Evolutionary conservation across 2,113 vertebrate species (phyloP).

Genomic region (Alethe castanea): DNA sequence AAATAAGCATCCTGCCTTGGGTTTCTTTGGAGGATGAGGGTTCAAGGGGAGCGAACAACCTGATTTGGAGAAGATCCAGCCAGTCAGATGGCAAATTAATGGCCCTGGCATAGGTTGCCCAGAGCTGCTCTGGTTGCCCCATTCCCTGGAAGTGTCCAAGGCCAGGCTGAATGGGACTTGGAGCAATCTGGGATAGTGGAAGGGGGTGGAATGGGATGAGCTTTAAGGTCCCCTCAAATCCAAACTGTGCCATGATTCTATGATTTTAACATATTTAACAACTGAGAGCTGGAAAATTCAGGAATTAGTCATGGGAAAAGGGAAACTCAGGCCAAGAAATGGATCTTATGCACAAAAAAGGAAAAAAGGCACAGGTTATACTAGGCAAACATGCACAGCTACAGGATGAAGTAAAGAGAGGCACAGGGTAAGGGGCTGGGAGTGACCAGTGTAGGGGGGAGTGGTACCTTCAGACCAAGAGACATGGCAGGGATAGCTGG

Average conservation of each 20-base stretch:
- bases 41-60: neutral
- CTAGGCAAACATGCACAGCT: rapidly evolving
- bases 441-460: rapidly evolving
- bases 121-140: neutral
- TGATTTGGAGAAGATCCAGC: neutral
- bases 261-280: neutral
- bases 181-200: neutral
- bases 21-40: neutral
- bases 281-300: neutral
- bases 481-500: rapidly evolving
- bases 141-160: neutral
- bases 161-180: neutral
- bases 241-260: neutral
- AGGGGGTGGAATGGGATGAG: rapidly evolving
- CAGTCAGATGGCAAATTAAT: neutral
- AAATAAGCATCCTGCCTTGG: neutral
- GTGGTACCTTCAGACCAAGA: neutral
- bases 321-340: neutral
- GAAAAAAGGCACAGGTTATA: neutral
- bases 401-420: neutral
- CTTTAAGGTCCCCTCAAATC: neutral
- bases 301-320: neutral
- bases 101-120: neutral
- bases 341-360: neutral
- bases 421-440: neutral